Evolutionary conservation across 2,888 invertebrate genomes (phyloP), one percentile per base, ranked within the genome.

Genomic region (Ennomos fuscantarius): DNA sequence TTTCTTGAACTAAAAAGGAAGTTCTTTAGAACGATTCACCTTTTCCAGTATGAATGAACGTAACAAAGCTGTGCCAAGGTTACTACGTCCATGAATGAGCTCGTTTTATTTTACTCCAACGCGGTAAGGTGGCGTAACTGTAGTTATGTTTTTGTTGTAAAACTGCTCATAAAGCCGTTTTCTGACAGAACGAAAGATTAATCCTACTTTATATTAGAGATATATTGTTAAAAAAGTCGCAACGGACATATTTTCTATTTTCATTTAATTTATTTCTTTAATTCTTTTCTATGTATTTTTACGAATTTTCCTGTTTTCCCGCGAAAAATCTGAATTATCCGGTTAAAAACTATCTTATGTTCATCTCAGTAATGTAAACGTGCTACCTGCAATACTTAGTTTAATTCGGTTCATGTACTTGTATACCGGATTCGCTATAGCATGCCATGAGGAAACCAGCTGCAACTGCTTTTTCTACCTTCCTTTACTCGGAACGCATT

Each of bases 71-170:
- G 49, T 70, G 76, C 66, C 86, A 85, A 87, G 85, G 86, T 81
- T 82, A 84, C 78, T 62, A 67, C 60, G 49, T 43, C 59, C 54
- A 63, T 56, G 39, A 62, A 43, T 34, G 24, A 33, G 55, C 54
- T 76, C 51, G 70, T 82, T 81, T 82, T 81, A 67, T 79, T 85
- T 55, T 68, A 43, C n/a, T 12, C 2, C 12, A 41, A 42, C 15
- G 9, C 56, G 11, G 45, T 60, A 52, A 86, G 86, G 85, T 87
- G 85, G 86, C 84, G 85, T 69, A 68, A 76, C 62, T 65, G 55
- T 64, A 60, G 69, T 65, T 63, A 76, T 74, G 11, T 54, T 73
- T 64, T 72, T 70, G 68, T 73, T 73, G 50, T 43, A 37, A 40
- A 36, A 12, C 5, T 12, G 34, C 24, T 24, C 5, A 24, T 24